Evolutionary conservation across 2,888 invertebrate genomes (phyloP).

Genomic region (Phaonia tiefii): DNA sequence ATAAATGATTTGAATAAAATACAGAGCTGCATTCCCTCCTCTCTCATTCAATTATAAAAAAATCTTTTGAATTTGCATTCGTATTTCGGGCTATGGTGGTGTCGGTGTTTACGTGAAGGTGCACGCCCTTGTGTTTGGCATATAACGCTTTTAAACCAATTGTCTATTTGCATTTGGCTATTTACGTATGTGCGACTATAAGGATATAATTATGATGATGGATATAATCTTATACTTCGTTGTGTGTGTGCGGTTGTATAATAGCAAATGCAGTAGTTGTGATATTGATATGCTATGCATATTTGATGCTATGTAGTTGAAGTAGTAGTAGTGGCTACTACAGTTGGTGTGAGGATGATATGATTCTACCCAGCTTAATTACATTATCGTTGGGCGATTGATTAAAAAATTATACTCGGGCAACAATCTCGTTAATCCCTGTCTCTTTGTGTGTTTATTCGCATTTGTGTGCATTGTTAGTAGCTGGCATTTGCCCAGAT

Average conservation of each 20-base stretch:
- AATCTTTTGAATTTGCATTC: slow-evolving; percentile 5
- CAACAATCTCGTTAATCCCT: not conserved
- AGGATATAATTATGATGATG: slow-evolving; percentile 13
- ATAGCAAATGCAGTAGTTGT: slow-evolving; percentile 9
- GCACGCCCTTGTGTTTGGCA: not conserved
- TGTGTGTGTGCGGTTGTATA: too few relatives aligned
- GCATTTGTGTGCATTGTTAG: too few relatives aligned
- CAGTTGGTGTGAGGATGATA: not conserved
- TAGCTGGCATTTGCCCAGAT: too few relatives aligned
- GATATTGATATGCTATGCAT: slow-evolving; percentile 23
- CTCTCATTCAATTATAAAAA: not conserved
- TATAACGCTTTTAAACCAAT: too few relatives aligned
- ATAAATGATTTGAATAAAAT: too few relatives aligned
- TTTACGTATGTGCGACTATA: not conserved
- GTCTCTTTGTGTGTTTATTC: not conserved
- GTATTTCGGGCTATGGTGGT: not conserved
- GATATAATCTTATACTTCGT: too few relatives aligned
- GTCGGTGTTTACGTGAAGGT: not conserved
- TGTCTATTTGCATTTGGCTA: too few relatives aligned
- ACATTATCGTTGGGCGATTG: slow-evolving; percentile 60
- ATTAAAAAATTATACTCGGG: slow-evolving; percentile 44
- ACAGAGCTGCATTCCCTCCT: too few relatives aligned
- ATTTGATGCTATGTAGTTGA: not conserved
- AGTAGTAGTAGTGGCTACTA: not conserved
- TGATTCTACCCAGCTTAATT: slow-evolving; percentile 47